Evolutionary conservation across 2,113 vertebrate genomes (phyloP).

Genomic region (Barbus barbus): DNA sequence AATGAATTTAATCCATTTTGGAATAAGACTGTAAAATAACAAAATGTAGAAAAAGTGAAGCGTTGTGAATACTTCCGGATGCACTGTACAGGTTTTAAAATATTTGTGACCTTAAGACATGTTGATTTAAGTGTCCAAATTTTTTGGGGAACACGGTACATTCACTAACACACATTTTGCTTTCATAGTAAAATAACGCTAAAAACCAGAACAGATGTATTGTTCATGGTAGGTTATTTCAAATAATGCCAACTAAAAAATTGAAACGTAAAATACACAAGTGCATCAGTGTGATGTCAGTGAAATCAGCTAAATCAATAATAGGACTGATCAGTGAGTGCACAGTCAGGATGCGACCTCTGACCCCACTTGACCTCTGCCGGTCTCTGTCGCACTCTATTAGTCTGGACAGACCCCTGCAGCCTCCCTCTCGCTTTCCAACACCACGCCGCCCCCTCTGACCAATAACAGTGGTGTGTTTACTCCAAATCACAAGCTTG

Average conservation of each 20-base stretch:
- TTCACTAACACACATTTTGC: not conserved
- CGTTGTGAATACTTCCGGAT: no score
- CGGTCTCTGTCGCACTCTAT: slow-evolving; percentile 77
- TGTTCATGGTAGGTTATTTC: not conserved
- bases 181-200: not conserved
- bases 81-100: no score
- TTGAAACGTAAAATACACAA: not conserved
- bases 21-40: no score
- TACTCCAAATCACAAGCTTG: not conserved
- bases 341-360: slow-evolving; percentile 71
- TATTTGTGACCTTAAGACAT: no score
- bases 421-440: slow-evolving; percentile 42
- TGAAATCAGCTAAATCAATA: slow-evolving; percentile 37
- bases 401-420: slow-evolving; percentile 59
- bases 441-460: not conserved
- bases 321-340: slow-evolving; percentile 67
- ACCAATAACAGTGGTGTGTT: not conserved
- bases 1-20: no score
- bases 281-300: slow-evolving; percentile 20
- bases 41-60: no score
- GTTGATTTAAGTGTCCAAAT: no score
- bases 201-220: not conserved
- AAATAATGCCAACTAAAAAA: not conserved
- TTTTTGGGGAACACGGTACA: no score
- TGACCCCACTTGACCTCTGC: slow-evolving; percentile 79